These are phyloP conservation scores for Daktulosphaira vitifoliae DNA, from an alignment of 1,140 invertebrate species.

Conservation along the genomic window DNA sequence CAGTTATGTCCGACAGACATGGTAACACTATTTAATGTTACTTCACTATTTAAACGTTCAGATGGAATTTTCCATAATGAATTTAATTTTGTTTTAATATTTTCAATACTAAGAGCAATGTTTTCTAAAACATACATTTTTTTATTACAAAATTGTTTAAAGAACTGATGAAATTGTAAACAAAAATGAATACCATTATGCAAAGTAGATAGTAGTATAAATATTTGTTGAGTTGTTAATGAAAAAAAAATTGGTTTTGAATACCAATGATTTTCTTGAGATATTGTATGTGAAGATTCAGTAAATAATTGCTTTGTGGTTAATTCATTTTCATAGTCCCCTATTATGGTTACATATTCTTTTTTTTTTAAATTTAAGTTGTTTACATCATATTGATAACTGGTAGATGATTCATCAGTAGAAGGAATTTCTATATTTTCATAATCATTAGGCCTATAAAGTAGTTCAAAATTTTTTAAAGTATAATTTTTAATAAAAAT, in stretches of 20 bases:
- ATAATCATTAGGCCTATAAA: neutral
- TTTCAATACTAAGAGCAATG: conserved; percentile 23
- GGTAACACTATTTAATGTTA: conserved; percentile 21
- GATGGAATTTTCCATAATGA: conserved; percentile 19
- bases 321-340: neutral
- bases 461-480: neutral
- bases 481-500: neutral
- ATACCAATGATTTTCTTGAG: conserved; percentile 2
- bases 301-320: neutral
- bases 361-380: neutral
- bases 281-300: neutral
- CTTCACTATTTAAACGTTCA: conserved; percentile 18
- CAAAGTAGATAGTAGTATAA: conserved; percentile 1
- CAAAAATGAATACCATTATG: conserved; percentile 5
- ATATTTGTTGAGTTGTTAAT: conserved; percentile 20
- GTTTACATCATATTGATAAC: conserved; percentile 1
- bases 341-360: neutral
- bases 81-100: conserved; percentile 14
- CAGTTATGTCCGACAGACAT: conserved; percentile 9
- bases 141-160: neutral
- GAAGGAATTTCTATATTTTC: neutral
- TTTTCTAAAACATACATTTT: conserved; percentile 5
- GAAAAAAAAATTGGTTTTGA: conserved; percentile 15
- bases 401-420: neutral
- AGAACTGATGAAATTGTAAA: neutral